These are phyloP conservation scores for Intellagama lesueurii DNA, from an alignment of 2,797 vertebrate species.

Conservation along the genomic window DNA sequence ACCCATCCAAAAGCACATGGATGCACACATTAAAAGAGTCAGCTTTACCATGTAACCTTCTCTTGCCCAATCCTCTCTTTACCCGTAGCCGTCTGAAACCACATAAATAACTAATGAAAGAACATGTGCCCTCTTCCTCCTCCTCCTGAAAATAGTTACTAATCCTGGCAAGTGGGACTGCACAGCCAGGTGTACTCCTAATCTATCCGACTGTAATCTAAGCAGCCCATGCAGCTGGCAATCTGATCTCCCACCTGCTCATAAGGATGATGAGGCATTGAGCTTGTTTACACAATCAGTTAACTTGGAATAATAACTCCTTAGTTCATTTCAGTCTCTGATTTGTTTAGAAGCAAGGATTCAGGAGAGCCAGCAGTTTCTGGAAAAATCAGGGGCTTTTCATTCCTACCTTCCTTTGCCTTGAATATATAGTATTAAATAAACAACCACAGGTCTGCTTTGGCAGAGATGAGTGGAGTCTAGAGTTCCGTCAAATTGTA, in stretches of 20 bases:
- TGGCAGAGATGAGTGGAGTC: neutral
- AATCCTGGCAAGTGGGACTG: neutral
- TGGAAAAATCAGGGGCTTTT: neutral
- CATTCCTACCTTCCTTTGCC: neutral
- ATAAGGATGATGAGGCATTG: neutral
- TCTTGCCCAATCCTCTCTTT: neutral
- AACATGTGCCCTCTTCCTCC: neutral
- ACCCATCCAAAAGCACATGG: neutral
- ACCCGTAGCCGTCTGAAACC: neutral
- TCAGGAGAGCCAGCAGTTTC: neutral
- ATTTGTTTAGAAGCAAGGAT: neutral
- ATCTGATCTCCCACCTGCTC: neutral
- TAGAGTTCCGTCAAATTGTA: neutral
- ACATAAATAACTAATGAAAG: neutral
- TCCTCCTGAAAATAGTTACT: neutral
- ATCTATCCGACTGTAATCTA: constrained; percentile 9
- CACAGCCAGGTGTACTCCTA: neutral
- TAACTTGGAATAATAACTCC: neutral
- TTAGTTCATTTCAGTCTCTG: neutral
- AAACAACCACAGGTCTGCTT: neutral
- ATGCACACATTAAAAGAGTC: neutral
- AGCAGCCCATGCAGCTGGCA: constrained; percentile 12
- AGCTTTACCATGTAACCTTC: neutral
- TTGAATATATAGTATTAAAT: neutral
- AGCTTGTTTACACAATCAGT: neutral